Conservation (phyloP, 1,140 invertebrate species). For the Pogonus chalceus region DNA sequence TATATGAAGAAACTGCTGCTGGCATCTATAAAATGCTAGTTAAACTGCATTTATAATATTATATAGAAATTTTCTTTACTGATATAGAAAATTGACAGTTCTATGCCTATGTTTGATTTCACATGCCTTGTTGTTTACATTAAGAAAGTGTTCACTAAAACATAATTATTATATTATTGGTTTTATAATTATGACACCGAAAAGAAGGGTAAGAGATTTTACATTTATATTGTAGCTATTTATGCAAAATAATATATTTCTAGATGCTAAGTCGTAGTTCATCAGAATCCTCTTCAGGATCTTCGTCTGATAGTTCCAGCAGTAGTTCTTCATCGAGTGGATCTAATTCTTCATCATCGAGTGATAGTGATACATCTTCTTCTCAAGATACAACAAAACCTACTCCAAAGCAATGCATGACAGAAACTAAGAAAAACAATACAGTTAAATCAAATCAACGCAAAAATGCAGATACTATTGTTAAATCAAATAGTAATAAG, state of each 20-base stretch:
- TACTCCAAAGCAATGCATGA: slow-evolving; percentile 36
- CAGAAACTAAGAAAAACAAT: slow-evolving; percentile 42
- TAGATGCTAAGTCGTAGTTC: slow-evolving; percentile 16
- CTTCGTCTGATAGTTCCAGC: slow-evolving; percentile 45
- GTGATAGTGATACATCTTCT: slow-evolving; percentile 43
- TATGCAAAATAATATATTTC: neutral
- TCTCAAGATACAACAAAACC: slow-evolving; percentile 34
- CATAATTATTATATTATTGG: too few relatives aligned
- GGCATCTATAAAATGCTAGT: too few relatives aligned
- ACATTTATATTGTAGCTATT: neutral
- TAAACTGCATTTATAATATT: too few relatives aligned
- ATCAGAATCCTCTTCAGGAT: slow-evolving; percentile 52
- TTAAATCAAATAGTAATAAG: slow-evolving; percentile 26
- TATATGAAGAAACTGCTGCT: too few relatives aligned
- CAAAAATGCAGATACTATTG: slow-evolving; percentile 30
- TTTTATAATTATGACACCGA: neutral
- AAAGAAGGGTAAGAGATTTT: neutral
- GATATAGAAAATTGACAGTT: too few relatives aligned
- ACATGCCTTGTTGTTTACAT: too few relatives aligned
- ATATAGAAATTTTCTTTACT: too few relatives aligned
- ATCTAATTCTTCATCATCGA: slow-evolving; percentile 60
- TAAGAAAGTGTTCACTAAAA: too few relatives aligned
- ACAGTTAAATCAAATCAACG: slow-evolving; percentile 33
- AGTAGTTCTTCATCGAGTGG: slow-evolving; percentile 57
- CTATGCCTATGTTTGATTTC: too few relatives aligned